Evolutionary conservation across 2,113 vertebrate species (phyloP).

Genomic region (Pogona vitticeps): DNA sequence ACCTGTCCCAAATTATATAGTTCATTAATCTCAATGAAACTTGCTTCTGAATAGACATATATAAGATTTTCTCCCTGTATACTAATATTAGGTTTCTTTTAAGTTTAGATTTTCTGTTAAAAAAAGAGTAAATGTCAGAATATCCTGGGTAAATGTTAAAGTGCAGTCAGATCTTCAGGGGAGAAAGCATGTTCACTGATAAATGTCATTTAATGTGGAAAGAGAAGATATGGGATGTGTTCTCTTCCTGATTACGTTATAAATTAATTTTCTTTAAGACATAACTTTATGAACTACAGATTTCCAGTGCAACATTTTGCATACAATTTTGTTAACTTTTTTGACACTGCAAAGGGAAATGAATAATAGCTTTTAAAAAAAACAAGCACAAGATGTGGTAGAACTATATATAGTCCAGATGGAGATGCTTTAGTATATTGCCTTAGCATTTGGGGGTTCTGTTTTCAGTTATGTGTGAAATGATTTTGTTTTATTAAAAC

Average conservation of each 20-base stretch:
- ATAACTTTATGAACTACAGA: not conserved
- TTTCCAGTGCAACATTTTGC: conserved; percentile 28
- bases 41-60: not conserved
- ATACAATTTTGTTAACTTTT: not conserved
- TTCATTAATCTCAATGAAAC: not conserved
- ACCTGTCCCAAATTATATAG: not conserved
- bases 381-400: not conserved
- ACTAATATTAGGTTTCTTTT: not conserved
- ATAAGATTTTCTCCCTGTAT: not conserved
- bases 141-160: not conserved
- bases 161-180: accelerated
- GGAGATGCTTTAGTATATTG: conserved; percentile 4
- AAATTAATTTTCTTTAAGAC: not conserved
- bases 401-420: not conserved
- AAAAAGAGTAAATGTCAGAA: not conserved
- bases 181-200: not conserved
- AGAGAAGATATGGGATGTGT: not conserved
- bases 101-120: not conserved
- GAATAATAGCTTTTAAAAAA: conserved; percentile 10
- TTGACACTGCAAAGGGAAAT: conserved; percentile 7
- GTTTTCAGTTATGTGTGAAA: not conserved
- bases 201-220: not conserved
- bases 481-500: not conserved
- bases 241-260: not conserved
- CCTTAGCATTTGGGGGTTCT: not conserved